Conservation (phyloP, 2,888 invertebrate genomes). For the Thyatira batis region DNA sequence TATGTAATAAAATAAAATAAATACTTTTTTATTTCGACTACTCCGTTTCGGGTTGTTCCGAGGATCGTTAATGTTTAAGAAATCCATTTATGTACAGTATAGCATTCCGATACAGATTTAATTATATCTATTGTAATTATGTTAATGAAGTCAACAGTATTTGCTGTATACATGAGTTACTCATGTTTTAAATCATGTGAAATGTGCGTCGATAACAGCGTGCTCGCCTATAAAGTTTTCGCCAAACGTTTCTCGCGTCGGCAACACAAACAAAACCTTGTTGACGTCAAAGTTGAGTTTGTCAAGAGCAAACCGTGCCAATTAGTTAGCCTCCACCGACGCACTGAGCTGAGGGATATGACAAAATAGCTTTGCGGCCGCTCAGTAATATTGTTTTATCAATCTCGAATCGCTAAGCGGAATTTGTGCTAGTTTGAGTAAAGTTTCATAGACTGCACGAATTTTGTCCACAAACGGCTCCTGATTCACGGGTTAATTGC, state of each 20-base stretch:
- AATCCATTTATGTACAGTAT: no score
- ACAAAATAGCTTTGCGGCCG: neutral
- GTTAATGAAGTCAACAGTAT: neutral
- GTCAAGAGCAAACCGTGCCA: conserved; percentile 40
- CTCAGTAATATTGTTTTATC: neutral
- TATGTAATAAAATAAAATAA: no score
- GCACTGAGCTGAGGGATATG: neutral
- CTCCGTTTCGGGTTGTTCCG: no score
- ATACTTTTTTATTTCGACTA: no score
- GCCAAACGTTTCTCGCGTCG: conserved; percentile 36
- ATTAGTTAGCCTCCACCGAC: conserved; percentile 30
- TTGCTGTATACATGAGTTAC: neutral
- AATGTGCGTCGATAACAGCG: conserved; percentile 3
- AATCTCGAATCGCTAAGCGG: neutral
- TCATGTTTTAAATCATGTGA: conserved; percentile 17
- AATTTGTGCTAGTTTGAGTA: neutral
- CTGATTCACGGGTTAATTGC: conserved; percentile 9
- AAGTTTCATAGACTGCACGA: neutral
- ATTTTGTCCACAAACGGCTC: no score
- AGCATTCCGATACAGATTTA: neutral
- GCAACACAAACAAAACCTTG: conserved; percentile 41
- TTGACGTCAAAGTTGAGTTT: conserved; percentile 39
- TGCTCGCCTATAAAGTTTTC: conserved; percentile 13
- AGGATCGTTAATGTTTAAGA: no score
- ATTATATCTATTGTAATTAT: neutral